These are phyloP conservation scores for Hephaestus fuliginosus DNA, from an alignment of 2,797 vertebrate genomes.

Conservation along the genomic window DNA sequence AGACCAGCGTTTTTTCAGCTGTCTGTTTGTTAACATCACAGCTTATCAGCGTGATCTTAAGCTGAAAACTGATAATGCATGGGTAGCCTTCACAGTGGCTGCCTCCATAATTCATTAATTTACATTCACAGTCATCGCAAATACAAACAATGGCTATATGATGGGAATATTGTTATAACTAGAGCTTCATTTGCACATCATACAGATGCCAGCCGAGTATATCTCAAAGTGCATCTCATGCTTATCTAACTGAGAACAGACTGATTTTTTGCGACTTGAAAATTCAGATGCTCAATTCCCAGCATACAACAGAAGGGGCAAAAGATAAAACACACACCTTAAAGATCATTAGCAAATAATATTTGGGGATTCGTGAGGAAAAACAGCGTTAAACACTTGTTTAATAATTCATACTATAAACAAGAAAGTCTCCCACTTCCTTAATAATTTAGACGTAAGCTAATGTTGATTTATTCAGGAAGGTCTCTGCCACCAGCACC, in stretches of 20 bases:
- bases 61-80: conserved; percentile 50
- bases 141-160: conserved; percentile 54
- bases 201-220: conserved; percentile 54
- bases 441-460: conserved; percentile 99
- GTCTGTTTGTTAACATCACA: conserved; percentile 37
- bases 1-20: conserved; percentile 15
- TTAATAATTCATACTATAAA: conserved; percentile 99
- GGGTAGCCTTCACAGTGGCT: conserved; percentile 31
- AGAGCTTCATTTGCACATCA: conserved; percentile 65
- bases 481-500: conserved; percentile 93
- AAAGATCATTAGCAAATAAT: conserved; percentile 89
- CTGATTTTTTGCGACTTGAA: conserved; percentile 54
- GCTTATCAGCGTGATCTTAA: conserved; percentile 47
- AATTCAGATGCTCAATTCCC: conserved; percentile 67
- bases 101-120: conserved; percentile 47
- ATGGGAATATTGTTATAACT: conserved; percentile 34
- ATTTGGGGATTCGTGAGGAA: conserved; percentile 86
- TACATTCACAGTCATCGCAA: conserved; percentile 43
- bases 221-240: conserved; percentile 64
- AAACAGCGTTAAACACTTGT: conserved; percentile 92
- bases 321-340: conserved; percentile 86
- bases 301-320: conserved; percentile 64
- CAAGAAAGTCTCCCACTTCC: conserved; percentile 97
- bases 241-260: conserved; percentile 63
- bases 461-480: conserved; percentile 99